A percentile compares a stretch with the other conserved stretches of the same genome.
Conservation (phyloP, 2,113 vertebrate genomes). For the Sebastes schlegelii region DNA sequence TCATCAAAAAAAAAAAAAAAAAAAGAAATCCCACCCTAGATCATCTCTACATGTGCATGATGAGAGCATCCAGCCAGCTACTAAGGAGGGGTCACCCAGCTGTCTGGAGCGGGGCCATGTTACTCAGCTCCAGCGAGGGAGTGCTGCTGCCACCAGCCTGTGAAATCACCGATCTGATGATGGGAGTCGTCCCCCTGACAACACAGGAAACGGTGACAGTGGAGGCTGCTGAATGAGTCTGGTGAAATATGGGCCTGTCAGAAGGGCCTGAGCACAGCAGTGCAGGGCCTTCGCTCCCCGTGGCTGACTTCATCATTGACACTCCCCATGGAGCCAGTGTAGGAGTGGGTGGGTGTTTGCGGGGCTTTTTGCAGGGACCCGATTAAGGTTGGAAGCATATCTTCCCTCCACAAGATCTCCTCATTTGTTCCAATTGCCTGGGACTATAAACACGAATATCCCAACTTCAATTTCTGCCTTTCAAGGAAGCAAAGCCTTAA, state of each 20-base stretch:
- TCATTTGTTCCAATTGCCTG: conserved; percentile 80
- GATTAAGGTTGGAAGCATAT: conserved; percentile 59
- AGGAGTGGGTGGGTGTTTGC: not conserved
- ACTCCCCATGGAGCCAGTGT: conserved; percentile 50
- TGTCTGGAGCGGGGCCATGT: conserved; percentile 58
- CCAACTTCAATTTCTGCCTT: conserved; percentile 68
- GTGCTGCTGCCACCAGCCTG: conserved; percentile 59
- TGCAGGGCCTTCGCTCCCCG: conserved; percentile 50
- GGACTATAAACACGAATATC: conserved; percentile 74
- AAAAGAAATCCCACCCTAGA: conserved; percentile 28
- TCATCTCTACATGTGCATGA: conserved; percentile 41
- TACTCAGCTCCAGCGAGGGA: conserved; percentile 56
- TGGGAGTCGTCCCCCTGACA: conserved; percentile 62
- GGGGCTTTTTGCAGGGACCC: conserved; percentile 22
- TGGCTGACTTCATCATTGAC: conserved; percentile 74
- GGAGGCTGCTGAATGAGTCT: conserved; percentile 61
- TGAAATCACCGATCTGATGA: conserved; percentile 75
- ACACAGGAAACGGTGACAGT: conserved; percentile 60
- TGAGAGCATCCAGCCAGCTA: conserved; percentile 46
- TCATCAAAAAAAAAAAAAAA: conserved; percentile 10
- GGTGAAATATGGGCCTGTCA: conserved; percentile 74
- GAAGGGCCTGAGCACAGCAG: conserved; percentile 49
- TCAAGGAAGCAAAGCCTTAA: conserved; percentile 67
- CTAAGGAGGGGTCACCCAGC: conserved; percentile 68
- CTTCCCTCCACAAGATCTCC: conserved; percentile 61